phyloP scores from a whole-genome alignment of 2,113 vertebrate species.

The Pachycephala philippinensis region DNA sequence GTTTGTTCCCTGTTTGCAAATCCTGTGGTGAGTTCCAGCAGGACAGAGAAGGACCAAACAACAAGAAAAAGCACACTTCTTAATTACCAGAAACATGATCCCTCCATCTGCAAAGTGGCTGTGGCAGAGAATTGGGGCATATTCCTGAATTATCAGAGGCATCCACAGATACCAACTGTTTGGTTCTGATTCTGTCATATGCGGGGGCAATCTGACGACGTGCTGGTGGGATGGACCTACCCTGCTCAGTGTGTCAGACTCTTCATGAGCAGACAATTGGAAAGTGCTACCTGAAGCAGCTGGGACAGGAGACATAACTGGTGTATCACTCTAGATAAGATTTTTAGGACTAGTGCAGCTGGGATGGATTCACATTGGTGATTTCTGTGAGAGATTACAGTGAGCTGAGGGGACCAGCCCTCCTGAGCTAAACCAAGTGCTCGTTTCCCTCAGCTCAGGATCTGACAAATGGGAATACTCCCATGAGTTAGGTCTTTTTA shows the following conservation, averaged over 20 bases:
- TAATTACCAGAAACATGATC: background rate
- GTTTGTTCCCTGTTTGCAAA: background rate
- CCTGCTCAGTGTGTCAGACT: background rate
- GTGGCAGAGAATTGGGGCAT: background rate
- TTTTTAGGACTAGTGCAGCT: background rate
- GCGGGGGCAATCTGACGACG: accelerated
- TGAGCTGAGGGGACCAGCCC: background rate
- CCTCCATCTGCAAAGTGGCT: background rate
- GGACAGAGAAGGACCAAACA: background rate
- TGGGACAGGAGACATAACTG: background rate
- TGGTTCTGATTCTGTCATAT: background rate
- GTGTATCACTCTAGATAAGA: background rate
- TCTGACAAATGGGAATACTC: background rate
- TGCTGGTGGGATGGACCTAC: background rate
- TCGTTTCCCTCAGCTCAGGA: background rate
- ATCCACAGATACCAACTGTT: background rate
- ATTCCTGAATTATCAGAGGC: background rate
- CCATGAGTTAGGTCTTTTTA: background rate
- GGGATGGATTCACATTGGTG: background rate
- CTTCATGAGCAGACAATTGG: background rate
- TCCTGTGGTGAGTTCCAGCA: background rate
- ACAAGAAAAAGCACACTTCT: background rate
- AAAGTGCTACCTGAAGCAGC: background rate
- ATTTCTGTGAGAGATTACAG: background rate
- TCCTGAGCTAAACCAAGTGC: background rate